Evolutionary conservation across 2,797 vertebrate genomes (phyloP).

Genomic region (Crotalus adamanteus): DNA sequence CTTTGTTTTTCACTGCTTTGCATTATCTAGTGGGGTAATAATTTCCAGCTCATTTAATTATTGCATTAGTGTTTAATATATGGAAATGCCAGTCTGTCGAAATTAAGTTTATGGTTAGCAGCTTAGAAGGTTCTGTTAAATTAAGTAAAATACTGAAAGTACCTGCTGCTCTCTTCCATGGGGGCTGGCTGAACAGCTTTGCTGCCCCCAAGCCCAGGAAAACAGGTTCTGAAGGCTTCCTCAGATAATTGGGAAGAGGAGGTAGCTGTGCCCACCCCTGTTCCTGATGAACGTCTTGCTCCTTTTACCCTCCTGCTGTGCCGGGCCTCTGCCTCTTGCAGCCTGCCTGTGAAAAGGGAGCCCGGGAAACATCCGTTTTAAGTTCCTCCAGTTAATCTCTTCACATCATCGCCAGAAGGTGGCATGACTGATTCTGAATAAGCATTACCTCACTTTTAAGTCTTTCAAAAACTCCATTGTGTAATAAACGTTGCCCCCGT

Average conservation of each 20-base stretch:
- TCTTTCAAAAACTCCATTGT: background rate
- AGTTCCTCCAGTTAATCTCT: background rate
- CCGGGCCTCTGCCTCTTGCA: background rate
- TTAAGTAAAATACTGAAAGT: background rate
- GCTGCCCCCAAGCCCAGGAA: background rate
- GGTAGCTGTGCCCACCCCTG: accelerated
- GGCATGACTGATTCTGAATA: constrained; percentile 67
- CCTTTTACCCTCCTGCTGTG: background rate
- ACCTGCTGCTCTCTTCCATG: background rate
- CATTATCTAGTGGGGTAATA: background rate
- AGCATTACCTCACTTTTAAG: background rate
- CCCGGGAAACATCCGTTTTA: background rate
- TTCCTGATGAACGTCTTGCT: background rate
- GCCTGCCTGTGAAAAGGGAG: background rate
- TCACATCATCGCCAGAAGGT: constrained; percentile 68
- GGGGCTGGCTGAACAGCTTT: background rate
- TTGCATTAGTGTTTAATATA: background rate
- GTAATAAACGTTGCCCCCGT: background rate
- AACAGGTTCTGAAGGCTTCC: background rate
- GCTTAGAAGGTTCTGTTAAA: background rate
- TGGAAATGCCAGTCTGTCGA: background rate
- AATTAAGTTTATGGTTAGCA: background rate
- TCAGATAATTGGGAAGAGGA: background rate
- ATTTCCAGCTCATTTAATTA: background rate
- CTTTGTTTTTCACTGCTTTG: background rate